Conservation (phyloP, 1,140 invertebrate genomes). For the Pemphigus obesinymphae region DNA sequence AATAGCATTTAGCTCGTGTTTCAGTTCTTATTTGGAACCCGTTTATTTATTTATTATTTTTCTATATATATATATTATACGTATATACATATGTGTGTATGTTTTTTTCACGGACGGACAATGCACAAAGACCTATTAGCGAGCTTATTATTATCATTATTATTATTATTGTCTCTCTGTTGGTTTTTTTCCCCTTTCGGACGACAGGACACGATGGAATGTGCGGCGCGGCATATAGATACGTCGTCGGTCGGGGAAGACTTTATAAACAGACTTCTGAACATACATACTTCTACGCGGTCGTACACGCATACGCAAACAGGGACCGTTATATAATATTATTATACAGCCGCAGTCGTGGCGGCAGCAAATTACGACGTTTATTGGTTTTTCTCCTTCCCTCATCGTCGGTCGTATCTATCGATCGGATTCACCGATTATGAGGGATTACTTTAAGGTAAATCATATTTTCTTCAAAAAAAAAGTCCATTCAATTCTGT, state of each 20-base stretch:
- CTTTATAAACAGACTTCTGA: conserved; percentile 32
- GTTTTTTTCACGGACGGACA: conserved; percentile 33
- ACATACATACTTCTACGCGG: background rate
- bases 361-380: too few relatives aligned
- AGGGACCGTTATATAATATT: background rate
- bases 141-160: conserved; percentile 36
- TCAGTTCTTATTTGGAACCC: conserved; percentile 39
- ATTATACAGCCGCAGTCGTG: background rate
- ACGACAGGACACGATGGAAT: conserved; percentile 23
- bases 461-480: too few relatives aligned
- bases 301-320: background rate
- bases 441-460: too few relatives aligned
- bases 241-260: background rate
- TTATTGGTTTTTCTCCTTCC: too few relatives aligned
- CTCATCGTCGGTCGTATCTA: too few relatives aligned
- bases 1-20: conserved; percentile 35
- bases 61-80: background rate
- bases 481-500: too few relatives aligned
- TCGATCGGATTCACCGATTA: too few relatives aligned
- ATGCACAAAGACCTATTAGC: conserved; percentile 40
- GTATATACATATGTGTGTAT: background rate
- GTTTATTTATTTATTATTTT: conserved; percentile 40
- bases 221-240: background rate
- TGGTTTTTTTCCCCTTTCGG: conserved; percentile 14
- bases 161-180: conserved; percentile 5